These are phyloP conservation scores for Megalops atlanticus DNA, from an alignment of 2,113 vertebrate species.

Conservation along the genomic window DNA sequence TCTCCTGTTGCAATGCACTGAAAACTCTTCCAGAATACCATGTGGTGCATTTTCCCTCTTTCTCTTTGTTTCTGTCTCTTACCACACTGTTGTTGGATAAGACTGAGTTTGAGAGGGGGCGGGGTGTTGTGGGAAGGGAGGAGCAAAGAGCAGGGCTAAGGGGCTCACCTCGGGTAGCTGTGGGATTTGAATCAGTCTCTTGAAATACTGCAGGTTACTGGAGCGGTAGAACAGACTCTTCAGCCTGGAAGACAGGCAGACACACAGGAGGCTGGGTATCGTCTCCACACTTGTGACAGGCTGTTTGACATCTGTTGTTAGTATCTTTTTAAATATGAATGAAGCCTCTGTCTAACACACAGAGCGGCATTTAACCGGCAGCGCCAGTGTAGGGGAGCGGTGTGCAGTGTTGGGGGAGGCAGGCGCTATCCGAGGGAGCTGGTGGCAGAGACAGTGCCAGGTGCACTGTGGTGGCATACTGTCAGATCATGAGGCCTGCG, in stretches of 20 bases:
- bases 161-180: constrained; percentile 92
- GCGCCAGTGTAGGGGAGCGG: neutral
- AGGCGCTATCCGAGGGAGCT: neutral
- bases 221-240: constrained; percentile 97
- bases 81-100: too few species aligned
- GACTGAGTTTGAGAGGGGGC: neutral
- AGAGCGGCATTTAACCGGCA: neutral
- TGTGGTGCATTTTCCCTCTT: too few species aligned
- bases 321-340: neutral
- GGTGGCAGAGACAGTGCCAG: too few species aligned
- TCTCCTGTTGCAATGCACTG: too few species aligned
- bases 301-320: neutral
- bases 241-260: constrained; percentile 69
- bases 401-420: neutral
- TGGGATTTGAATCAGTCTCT: constrained; percentile 94
- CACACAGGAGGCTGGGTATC: neutral
- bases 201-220: constrained; percentile 98
- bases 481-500: too few species aligned
- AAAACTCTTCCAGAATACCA: too few species aligned
- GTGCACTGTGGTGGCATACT: too few species aligned
- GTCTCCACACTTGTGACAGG: neutral
- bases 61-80: too few species aligned
- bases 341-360: neutral
- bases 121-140: neutral
- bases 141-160: neutral